A percentile compares a stretch with the other conserved stretches of the same genome.
phyloP scores from a whole-genome alignment of 2,797 vertebrate genomes.

The Lates japonicus region DNA sequence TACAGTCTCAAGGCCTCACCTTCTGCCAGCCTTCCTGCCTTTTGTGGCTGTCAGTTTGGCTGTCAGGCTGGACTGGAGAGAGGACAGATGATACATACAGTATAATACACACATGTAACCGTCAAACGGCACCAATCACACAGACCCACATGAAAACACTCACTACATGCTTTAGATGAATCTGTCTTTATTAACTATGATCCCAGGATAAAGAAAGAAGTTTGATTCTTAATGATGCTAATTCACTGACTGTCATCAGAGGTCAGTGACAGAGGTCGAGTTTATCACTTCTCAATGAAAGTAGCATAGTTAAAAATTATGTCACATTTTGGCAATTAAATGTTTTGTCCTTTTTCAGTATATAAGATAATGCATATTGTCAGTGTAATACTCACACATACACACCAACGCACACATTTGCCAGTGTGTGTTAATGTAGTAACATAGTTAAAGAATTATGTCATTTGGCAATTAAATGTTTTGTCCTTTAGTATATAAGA shows the following conservation, averaged over 20 bases:
- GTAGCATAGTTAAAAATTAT: no score
- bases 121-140: no score
- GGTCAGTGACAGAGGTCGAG: no score
- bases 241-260: not conserved
- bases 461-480: no score
- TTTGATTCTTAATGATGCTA: not conserved
- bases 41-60: slow-evolving; percentile 13
- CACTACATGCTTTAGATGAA: not conserved
- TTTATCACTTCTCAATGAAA: not conserved
- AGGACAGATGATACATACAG: not conserved
- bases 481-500: not conserved
- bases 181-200: no score
- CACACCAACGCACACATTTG: not conserved
- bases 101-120: not conserved
- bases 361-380: not conserved
- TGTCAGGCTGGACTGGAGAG: not conserved
- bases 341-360: not conserved
- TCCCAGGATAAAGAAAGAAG: not conserved
- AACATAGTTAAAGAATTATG: no score
- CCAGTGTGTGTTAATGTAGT: no score
- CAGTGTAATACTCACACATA: not conserved
- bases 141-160: not conserved
- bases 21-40: not conserved
- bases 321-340: no score
- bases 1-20: not conserved